Evolutionary conservation across 2,797 vertebrate genomes (phyloP).

Genomic region (Artibeus lituratus): DNA sequence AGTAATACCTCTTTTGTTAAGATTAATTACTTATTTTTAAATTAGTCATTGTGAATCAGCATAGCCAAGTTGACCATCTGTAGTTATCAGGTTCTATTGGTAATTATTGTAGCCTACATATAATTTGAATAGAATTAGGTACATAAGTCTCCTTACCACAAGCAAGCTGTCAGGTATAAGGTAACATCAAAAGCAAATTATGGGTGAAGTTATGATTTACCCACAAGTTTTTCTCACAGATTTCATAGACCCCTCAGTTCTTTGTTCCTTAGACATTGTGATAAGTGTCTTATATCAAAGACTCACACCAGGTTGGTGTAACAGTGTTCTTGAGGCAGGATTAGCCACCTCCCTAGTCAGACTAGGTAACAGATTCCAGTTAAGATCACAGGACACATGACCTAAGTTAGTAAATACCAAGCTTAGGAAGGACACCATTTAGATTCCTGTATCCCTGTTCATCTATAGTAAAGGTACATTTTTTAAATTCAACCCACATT

Average conservation of each 20-base stretch:
- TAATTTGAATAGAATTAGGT: background rate
- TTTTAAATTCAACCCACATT: background rate
- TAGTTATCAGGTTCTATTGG: background rate
- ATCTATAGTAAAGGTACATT: background rate
- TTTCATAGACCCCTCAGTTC: background rate
- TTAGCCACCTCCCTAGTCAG: background rate
- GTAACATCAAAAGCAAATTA: background rate
- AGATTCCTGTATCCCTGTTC: background rate
- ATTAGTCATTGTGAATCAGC: conserved; percentile 13
- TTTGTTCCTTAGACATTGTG: background rate
- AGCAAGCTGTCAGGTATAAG: background rate
- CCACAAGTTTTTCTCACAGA: background rate
- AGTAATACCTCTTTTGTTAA: background rate
- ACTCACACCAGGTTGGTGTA: background rate
- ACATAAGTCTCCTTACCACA: background rate
- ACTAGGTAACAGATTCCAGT: background rate
- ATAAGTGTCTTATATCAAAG: background rate
- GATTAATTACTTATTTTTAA: conserved; percentile 43
- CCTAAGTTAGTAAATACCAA: background rate
- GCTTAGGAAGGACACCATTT: background rate
- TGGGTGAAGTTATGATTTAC: background rate
- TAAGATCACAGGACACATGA: background rate
- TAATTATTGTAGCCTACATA: background rate
- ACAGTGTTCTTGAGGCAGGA: background rate
- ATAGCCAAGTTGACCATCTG: background rate